Evolutionary conservation across 2,113 vertebrate genomes (phyloP).

Genomic region (Saccopteryx leptura): DNA sequence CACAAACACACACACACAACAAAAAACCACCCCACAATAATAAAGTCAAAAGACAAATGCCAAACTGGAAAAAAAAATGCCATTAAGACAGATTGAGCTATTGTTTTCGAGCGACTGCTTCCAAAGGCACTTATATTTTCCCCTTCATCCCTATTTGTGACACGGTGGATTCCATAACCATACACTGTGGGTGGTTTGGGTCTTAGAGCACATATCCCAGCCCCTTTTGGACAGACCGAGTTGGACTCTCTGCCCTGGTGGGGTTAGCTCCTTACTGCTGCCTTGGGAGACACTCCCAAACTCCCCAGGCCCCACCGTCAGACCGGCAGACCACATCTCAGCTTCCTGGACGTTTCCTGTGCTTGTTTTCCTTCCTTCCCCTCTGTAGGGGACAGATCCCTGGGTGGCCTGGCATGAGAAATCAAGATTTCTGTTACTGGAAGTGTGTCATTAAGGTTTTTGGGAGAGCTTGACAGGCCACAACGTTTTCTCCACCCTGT

Average conservation of each 20-base stretch:
- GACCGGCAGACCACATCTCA: background rate
- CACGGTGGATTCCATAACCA: background rate
- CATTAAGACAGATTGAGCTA: background rate
- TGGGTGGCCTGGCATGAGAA: background rate
- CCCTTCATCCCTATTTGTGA: background rate
- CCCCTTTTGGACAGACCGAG: rapidly evolving
- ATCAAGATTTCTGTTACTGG: background rate
- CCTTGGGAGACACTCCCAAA: background rate
- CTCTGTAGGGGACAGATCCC: background rate
- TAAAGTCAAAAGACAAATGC: background rate
- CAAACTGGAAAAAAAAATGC: background rate
- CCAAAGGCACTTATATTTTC: background rate
- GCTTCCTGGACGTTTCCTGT: rapidly evolving
- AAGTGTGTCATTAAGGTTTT: background rate
- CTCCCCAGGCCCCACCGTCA: rapidly evolving
- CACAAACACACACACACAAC: no score
- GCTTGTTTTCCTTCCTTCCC: background rate
- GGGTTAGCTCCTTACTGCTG: background rate
- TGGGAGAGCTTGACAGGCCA: background rate
- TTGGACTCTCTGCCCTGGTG: background rate
- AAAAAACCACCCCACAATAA: background rate
- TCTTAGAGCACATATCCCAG: background rate
- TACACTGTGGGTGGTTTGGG: background rate
- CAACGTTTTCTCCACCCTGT: rapidly evolving
- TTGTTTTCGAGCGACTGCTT: background rate